A percentile compares a stretch with the other conserved stretches of the same genome.
These are phyloP conservation scores for Acridotheres tristis DNA, from an alignment of 2,797 vertebrate genomes.

Conservation along the genomic window DNA sequence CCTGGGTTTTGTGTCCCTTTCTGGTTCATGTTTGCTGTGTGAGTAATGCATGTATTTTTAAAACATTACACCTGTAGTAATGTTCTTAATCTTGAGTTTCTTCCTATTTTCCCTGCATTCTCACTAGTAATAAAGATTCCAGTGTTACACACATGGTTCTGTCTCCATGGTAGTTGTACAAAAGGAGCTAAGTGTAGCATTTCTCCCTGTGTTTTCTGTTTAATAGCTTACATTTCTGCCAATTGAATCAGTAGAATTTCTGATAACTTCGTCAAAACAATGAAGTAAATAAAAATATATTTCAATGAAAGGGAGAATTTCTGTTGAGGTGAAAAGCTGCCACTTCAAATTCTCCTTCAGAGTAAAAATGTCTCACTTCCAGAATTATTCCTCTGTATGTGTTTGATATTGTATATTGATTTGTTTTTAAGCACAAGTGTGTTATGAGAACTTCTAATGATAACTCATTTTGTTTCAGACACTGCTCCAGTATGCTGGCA, in stretches of 20 bases:
- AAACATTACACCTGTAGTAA: not conserved
- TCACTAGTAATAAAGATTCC: not conserved
- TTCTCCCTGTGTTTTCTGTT: not conserved
- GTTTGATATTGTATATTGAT: not conserved
- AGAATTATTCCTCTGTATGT: not conserved
- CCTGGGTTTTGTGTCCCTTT: not conserved
- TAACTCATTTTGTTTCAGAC: slow-evolving; percentile 80
- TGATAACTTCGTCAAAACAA: not conserved
- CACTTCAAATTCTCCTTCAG: not conserved
- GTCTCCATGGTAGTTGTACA: not conserved
- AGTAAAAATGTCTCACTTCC: not conserved
- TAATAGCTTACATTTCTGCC: not conserved
- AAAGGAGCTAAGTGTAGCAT: not conserved
- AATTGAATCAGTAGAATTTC: not conserved
- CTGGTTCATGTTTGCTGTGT: not conserved
- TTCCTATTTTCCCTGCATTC: not conserved
- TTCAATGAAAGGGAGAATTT: not conserved
- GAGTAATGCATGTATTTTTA: not conserved
- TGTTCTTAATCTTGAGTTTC: not conserved
- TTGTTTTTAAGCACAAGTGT: not conserved
- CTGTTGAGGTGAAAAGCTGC: not conserved
- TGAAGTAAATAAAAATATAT: not conserved
- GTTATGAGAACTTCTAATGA: not conserved
- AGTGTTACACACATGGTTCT: not conserved
- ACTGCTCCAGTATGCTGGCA: slow-evolving; percentile 93